These are phyloP conservation scores for Erebia aethiops DNA, from an alignment of 2,888 invertebrate species.

Conservation along the genomic window DNA sequence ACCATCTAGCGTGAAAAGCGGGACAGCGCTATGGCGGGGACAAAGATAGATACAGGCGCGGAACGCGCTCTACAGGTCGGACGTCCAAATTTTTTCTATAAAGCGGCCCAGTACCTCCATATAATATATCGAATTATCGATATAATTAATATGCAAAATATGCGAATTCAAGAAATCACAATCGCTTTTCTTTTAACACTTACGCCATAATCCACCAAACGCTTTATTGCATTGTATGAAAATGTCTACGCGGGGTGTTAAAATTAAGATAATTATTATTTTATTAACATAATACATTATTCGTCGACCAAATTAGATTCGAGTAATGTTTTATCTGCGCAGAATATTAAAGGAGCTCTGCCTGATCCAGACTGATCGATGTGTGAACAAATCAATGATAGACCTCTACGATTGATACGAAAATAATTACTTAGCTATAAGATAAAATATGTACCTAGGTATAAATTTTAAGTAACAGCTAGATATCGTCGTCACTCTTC, in stretches of 20 bases:
- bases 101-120: too few relatives aligned
- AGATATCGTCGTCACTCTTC: too few relatives aligned
- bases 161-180: neutral
- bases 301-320: slow-evolving; percentile 21
- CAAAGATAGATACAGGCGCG: too few relatives aligned
- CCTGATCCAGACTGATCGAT: slow-evolving; percentile 17
- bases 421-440: too few relatives aligned
- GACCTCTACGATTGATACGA: neutral
- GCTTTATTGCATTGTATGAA: slow-evolving; percentile 43
- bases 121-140: too few relatives aligned
- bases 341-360: slow-evolving; percentile 28
- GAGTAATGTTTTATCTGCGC: slow-evolving; percentile 25
- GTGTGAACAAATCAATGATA: slow-evolving; percentile 9
- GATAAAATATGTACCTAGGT: too few relatives aligned
- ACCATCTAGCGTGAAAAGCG: too few relatives aligned
- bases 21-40: too few relatives aligned
- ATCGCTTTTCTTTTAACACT: slow-evolving; percentile 29
- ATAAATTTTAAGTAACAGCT: too few relatives aligned
- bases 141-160: too few relatives aligned
- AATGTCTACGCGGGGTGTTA: slow-evolving; percentile 43
- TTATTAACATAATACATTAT: slow-evolving; percentile 32
- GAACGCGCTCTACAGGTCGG: too few relatives aligned
- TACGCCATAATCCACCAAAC: slow-evolving; percentile 23
- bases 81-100: too few relatives aligned
- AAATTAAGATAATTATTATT: slow-evolving; percentile 29